Conservation (phyloP, 2,888 invertebrate genomes). For the Craniophora ligustri region DNA sequence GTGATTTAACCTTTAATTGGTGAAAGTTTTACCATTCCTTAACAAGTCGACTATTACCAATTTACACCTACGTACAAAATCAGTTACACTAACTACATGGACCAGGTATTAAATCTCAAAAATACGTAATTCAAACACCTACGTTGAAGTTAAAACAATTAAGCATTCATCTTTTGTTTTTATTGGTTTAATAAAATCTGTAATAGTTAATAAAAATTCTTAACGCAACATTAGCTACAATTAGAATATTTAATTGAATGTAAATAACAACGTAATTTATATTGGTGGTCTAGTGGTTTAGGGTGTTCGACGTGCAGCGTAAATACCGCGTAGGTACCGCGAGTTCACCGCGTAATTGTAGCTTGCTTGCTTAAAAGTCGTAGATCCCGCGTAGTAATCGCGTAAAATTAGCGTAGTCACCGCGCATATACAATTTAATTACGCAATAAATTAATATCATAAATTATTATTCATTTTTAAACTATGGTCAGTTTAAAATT, state of each 20-base stretch:
- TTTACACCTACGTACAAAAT: slow-evolving; percentile 41
- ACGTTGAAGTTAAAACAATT: slow-evolving; percentile 21
- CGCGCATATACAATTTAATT: background rate
- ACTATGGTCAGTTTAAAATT: too few species aligned
- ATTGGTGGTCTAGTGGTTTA: too few species aligned
- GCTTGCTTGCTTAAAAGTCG: too few species aligned
- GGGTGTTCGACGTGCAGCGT: too few species aligned
- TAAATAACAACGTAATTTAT: background rate
- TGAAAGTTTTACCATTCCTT: slow-evolving; percentile 38
- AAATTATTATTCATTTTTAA: too few species aligned
- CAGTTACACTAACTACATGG: slow-evolving; percentile 19
- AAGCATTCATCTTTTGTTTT: slow-evolving; percentile 17
- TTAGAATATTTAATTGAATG: background rate
- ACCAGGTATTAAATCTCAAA: slow-evolving; percentile 9
- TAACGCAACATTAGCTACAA: background rate
- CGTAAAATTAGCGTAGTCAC: background rate
- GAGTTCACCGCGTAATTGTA: too few species aligned
- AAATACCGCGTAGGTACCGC: too few species aligned
- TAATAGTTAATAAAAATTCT: slow-evolving; percentile 6
- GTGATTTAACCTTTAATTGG: background rate
- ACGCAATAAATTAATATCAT: too few species aligned
- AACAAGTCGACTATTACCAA: slow-evolving; percentile 35
- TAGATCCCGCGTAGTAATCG: background rate
- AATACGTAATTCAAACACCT: slow-evolving; percentile 37
- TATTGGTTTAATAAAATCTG: slow-evolving; percentile 13